These are phyloP conservation scores for Acrocera orbiculus DNA, from an alignment of 2,888 invertebrate genomes.

Conservation along the genomic window DNA sequence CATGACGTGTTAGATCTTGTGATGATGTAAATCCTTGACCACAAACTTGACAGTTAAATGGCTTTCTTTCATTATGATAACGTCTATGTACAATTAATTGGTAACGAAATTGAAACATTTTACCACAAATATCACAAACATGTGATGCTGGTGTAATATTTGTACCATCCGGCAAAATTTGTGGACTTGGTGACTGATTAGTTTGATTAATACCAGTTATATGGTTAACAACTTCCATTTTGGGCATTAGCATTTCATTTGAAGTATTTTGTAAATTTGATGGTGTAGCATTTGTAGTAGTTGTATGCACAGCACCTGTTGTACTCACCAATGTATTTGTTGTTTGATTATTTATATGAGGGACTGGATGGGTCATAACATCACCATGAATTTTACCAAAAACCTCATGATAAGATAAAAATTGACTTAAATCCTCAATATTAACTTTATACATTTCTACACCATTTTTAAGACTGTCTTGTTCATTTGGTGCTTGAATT, in stretches of 20 bases:
- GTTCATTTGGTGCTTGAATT: conserved; percentile 35
- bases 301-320: conserved; percentile 11
- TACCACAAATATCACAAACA: conserved; percentile 69
- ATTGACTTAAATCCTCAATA: conserved; percentile 68
- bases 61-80: conserved; percentile 72
- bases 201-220: conserved; percentile 22
- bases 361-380: conserved; percentile 33
- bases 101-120: conserved; percentile 74
- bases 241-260: conserved; percentile 26
- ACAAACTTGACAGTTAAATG: conserved; percentile 64
- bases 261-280: conserved; percentile 11
- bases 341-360: conserved; percentile 28
- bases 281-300: conserved; percentile 11
- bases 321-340: conserved; percentile 9
- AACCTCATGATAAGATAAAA: conserved; percentile 73
- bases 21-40: conserved; percentile 68
- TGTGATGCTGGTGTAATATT: conserved; percentile 30
- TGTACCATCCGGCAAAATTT: conserved; percentile 23
- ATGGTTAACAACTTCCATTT: conserved; percentile 23
- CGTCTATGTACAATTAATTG: conserved; percentile 73
- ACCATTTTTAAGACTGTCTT: conserved; percentile 34
- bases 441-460: conserved; percentile 60
- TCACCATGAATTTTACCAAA: conserved; percentile 46
- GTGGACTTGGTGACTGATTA: conserved; percentile 36
- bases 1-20: conserved; percentile 61